Evolutionary conservation across 2,888 invertebrate species (phyloP).

Genomic region (Sinhomidia bicolor): DNA sequence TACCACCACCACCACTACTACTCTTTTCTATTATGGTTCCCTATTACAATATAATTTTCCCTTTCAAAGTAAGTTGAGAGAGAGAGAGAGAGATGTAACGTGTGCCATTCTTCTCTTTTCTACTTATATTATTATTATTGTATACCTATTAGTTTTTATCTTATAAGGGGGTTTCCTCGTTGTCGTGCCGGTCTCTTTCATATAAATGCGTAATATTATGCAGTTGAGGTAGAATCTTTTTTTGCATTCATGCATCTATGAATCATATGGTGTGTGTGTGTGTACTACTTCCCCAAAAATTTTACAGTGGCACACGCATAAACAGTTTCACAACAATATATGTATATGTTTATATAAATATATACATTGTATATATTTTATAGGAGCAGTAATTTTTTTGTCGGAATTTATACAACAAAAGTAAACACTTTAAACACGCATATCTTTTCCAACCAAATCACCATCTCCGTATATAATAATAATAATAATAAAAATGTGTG

Average conservation of each 20-base stretch:
- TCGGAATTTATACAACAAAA: slow-evolving; percentile 48
- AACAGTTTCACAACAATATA: not conserved
- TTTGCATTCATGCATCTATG: slow-evolving; percentile 58
- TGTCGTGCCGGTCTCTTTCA: slow-evolving; percentile 35
- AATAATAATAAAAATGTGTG: slow-evolving; percentile 50
- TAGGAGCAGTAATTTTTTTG: slow-evolving; percentile 32
- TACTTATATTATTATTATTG: slow-evolving; percentile 45
- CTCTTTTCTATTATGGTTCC: slow-evolving; percentile 7
- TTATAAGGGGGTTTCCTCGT: slow-evolving; percentile 59
- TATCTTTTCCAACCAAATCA: slow-evolving; percentile 50
- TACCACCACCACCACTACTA: not conserved
- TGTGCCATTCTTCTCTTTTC: slow-evolving; percentile 58
- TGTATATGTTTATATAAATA: not conserved
- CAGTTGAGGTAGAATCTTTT: slow-evolving; percentile 56
- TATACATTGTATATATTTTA: slow-evolving; percentile 4
- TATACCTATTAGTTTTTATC: slow-evolving; percentile 63
- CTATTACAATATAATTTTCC: slow-evolving; percentile 19
- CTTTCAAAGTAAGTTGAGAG: not conserved
- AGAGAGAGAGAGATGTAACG: slow-evolving; percentile 20
- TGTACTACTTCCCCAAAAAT: slow-evolving; percentile 23
- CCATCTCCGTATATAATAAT: slow-evolving; percentile 11
- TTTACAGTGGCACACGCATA: slow-evolving; percentile 38
- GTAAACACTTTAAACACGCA: slow-evolving; percentile 55
- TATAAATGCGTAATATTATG: not conserved
- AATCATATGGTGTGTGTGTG: slow-evolving; percentile 26